phyloP scores from a whole-genome alignment of 2,888 invertebrate genomes.

The Anorthoa munda region DNA sequence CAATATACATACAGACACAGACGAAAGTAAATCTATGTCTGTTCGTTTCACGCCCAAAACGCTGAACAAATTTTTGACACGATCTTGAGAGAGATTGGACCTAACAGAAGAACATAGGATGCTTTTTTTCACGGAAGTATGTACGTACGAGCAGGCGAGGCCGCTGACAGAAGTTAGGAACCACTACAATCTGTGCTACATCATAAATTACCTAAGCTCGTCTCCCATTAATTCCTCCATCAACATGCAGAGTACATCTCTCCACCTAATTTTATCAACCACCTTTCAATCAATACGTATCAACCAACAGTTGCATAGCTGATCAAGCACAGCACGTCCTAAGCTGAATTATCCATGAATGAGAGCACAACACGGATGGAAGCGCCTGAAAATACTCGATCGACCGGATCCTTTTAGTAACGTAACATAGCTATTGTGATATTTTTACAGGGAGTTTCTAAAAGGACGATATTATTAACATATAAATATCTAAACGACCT shows the following conservation, averaged over 20 bases:
- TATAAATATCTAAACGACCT: neutral
- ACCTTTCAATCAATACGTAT: neutral
- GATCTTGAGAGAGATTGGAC: too few relatives aligned
- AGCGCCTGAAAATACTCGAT: constrained; percentile 12
- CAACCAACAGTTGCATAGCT: constrained; percentile 1
- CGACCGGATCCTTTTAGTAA: constrained; percentile 34
- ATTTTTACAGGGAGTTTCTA: neutral
- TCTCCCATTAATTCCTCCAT: neutral
- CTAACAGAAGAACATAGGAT: too few relatives aligned
- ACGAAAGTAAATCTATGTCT: too few relatives aligned
- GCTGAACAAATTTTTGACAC: too few relatives aligned
- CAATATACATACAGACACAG: too few relatives aligned
- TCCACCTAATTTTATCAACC: neutral
- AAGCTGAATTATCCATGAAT: constrained; percentile 30
- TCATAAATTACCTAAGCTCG: neutral
- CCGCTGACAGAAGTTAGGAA: neutral
- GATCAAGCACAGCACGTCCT: constrained; percentile 20
- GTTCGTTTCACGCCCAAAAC: too few relatives aligned
- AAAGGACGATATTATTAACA: neutral
- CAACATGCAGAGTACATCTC: neutral
- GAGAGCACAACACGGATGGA: constrained; percentile 31
- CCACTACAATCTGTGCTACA: neutral
- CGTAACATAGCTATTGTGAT: neutral
- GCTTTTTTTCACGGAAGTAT: too few relatives aligned
- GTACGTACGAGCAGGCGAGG: too few relatives aligned